Evolutionary conservation across 2,888 invertebrate genomes (phyloP).

Genomic region (Tipula helvola): DNA sequence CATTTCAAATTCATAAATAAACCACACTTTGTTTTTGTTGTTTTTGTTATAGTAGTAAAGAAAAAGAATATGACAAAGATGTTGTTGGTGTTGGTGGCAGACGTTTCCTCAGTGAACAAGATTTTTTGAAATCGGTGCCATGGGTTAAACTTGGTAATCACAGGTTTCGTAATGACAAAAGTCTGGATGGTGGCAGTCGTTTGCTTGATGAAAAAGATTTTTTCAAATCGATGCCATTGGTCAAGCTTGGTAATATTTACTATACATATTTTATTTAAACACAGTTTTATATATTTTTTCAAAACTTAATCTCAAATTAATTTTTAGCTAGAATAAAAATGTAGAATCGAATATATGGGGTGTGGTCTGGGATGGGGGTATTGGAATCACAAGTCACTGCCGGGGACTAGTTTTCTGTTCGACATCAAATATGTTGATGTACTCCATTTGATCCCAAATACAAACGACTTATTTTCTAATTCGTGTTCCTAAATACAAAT

Average conservation of each 20-base stretch:
- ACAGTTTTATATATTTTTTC: background rate
- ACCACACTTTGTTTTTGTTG: background rate
- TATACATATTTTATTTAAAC: background rate
- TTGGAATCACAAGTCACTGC: background rate
- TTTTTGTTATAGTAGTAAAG: background rate
- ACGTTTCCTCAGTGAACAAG: background rate
- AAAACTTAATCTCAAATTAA: background rate
- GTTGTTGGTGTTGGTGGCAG: background rate
- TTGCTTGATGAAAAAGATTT: background rate
- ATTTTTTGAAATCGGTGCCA: background rate
- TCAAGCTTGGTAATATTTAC: background rate
- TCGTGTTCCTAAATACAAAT: background rate
- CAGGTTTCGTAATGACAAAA: background rate
- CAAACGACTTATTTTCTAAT: background rate
- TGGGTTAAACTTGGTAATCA: background rate
- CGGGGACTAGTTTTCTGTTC: background rate
- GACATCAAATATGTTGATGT: background rate
- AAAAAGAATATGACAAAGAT: background rate
- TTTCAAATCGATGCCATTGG: background rate
- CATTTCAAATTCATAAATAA: background rate
- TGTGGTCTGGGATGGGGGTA: background rate
- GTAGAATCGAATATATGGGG: background rate
- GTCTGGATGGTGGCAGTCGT: background rate
- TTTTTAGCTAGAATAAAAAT: constrained; percentile 4
- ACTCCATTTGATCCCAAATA: background rate